Evolutionary conservation across 1,140 invertebrate genomes (phyloP).

Genomic region (Caenorhabditis brenneri): DNA sequence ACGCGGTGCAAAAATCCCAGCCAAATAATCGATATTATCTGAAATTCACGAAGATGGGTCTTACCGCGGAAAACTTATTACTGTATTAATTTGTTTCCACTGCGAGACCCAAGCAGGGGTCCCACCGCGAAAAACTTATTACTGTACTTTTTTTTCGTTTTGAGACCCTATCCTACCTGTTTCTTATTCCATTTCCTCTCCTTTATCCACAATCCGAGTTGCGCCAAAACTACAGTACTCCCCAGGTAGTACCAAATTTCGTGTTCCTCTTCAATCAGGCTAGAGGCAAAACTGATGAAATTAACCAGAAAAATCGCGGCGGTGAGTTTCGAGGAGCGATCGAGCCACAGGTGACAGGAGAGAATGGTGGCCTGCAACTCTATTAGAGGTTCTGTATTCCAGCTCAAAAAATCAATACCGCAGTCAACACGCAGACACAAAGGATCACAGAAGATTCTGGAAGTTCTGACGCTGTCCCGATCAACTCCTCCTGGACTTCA

Average conservation of each 20-base stretch:
- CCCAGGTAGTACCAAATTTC: slow-evolving; percentile 60
- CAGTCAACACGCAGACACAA: neutral
- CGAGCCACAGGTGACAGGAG: neutral
- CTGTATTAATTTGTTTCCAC: too few species aligned
- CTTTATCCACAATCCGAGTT: neutral
- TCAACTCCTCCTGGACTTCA: neutral
- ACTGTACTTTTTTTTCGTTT: too few species aligned
- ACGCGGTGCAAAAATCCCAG: neutral
- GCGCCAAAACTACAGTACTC: neutral
- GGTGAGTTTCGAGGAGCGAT: neutral
- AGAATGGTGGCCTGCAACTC: neutral
- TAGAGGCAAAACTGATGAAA: slow-evolving; percentile 58
- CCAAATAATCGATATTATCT: neutral
- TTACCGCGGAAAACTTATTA: too few species aligned
- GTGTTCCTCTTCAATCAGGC: slow-evolving; percentile 66
- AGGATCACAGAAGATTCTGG: neutral
- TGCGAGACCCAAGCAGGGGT: neutral
- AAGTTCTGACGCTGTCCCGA: neutral
- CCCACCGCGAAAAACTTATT: too few species aligned
- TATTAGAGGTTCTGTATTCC: neutral
- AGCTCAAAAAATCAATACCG: slow-evolving; percentile 51
- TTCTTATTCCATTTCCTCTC: neutral
- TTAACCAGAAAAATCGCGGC: slow-evolving; percentile 25
- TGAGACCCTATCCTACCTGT: neutral
- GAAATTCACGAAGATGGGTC: too few species aligned